Percentiles rank a stretch among this genome's conserved stretches.
These are phyloP conservation scores for Agriotes lineatus DNA, from an alignment of 2,888 invertebrate species.

Conservation along the genomic window DNA sequence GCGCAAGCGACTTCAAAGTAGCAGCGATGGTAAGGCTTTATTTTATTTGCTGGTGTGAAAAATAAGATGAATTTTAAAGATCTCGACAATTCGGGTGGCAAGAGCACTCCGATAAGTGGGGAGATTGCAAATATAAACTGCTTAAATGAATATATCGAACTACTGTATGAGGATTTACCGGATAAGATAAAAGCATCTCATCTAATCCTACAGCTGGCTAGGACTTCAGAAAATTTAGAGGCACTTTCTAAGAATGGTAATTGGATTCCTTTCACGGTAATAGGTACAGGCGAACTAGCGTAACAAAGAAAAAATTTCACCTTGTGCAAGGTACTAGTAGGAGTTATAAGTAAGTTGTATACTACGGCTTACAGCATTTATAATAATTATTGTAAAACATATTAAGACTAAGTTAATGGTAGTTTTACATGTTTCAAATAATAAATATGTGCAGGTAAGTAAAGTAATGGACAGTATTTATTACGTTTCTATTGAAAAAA, in stretches of 20 bases:
- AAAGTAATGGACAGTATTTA: no score
- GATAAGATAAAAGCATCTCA: slow-evolving; percentile 95
- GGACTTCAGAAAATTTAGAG: slow-evolving; percentile 94
- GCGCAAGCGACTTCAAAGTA: slow-evolving; percentile 70
- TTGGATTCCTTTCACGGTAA: no score
- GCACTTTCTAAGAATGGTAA: slow-evolving; percentile 94
- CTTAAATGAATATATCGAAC: slow-evolving; percentile 94
- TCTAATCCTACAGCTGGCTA: slow-evolving; percentile 89
- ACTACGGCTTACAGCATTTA: no score
- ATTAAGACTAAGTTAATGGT: no score
- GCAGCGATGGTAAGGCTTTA: slow-evolving; percentile 56
- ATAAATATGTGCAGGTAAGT: no score
- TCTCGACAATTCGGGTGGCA: slow-evolving; percentile 41
- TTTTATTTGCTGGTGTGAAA: slow-evolving; percentile 38
- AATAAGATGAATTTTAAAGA: slow-evolving; percentile 37
- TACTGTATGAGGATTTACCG: slow-evolving; percentile 93
- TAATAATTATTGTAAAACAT: no score
- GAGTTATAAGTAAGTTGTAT: no score
- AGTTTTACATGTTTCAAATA: no score
- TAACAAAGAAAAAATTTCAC: no score
- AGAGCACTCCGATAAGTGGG: slow-evolving; percentile 49
- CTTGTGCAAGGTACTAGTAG: no score
- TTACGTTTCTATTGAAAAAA: no score
- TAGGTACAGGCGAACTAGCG: no score
- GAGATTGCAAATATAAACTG: slow-evolving; percentile 84